A percentile compares a stretch with the other conserved stretches of the same genome.
Evolutionary conservation across 1,140 invertebrate genomes (phyloP).

Genomic region (Heliconius nattereri): DNA sequence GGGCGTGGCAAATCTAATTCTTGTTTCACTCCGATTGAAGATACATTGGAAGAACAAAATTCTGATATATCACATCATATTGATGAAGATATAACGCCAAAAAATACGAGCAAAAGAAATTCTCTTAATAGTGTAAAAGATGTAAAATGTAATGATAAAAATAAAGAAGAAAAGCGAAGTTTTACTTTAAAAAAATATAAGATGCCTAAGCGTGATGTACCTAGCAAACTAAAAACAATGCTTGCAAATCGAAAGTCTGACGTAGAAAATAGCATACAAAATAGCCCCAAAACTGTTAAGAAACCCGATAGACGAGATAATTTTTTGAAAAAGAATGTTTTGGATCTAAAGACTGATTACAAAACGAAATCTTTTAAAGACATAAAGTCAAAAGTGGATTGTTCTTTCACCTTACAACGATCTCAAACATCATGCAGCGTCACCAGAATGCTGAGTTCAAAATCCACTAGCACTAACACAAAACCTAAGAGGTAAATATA

Average conservation of each 20-base stretch:
- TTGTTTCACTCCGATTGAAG: constrained; percentile 61
- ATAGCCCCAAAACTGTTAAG: constrained; percentile 69
- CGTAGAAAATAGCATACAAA: constrained; percentile 76
- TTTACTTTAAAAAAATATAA: constrained; percentile 86
- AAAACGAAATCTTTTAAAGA: constrained; percentile 88
- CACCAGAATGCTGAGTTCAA: constrained; percentile 72
- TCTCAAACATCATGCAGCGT: constrained; percentile 77
- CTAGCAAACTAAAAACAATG: constrained; percentile 88
- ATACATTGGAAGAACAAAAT: constrained; percentile 57
- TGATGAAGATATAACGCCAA: constrained; percentile 64
- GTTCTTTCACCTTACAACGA: constrained; percentile 75
- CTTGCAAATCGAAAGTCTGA: constrained; percentile 79
- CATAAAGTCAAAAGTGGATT: constrained; percentile 89
- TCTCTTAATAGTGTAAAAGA: constrained; percentile 74
- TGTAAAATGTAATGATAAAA: constrained; percentile 60
- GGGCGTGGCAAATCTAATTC: constrained; percentile 55
- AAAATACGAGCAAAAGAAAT: constrained; percentile 72
- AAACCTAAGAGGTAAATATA: constrained; percentile 76
- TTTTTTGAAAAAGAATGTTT: constrained; percentile 86
- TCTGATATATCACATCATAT: constrained; percentile 48
- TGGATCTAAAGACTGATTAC: constrained; percentile 85
- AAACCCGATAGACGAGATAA: constrained; percentile 87
- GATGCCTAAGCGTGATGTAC: constrained; percentile 88
- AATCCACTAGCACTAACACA: constrained; percentile 66
- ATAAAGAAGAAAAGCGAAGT: constrained; percentile 81